Evolutionary conservation across 1,140 invertebrate genomes (phyloP).

Genomic region (Sminthurides bifidus): DNA sequence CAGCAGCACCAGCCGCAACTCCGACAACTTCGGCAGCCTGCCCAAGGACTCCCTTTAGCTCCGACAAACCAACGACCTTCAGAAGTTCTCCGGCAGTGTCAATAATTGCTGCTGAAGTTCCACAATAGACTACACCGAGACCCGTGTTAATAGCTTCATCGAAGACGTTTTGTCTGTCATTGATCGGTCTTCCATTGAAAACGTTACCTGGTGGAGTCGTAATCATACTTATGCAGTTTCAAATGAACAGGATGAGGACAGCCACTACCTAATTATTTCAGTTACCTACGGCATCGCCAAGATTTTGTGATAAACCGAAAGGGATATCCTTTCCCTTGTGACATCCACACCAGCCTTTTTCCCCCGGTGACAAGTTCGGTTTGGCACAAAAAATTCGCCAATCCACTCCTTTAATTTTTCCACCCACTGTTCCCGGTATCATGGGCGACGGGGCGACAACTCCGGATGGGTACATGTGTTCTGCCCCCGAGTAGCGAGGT

Average conservation of each 20-base stretch:
- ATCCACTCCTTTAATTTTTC: background rate
- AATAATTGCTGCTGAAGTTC: background rate
- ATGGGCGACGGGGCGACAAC: too few species aligned
- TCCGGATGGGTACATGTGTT: too few species aligned
- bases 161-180: background rate
- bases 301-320: background rate
- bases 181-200: too few species aligned
- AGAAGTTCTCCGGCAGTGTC: background rate
- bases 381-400: background rate
- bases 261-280: too few species aligned
- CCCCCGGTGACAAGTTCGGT: background rate
- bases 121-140: background rate
- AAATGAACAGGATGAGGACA: too few species aligned
- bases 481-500: too few species aligned
- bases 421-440: background rate
- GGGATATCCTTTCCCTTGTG: background rate
- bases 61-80: too few species aligned
- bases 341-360: background rate
- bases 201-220: too few species aligned
- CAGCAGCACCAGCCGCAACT: too few species aligned
- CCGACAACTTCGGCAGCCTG: too few species aligned
- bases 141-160: background rate
- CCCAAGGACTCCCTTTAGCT: too few species aligned
- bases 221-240: too few species aligned
- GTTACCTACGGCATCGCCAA: background rate